A percentile compares a stretch with the other conserved stretches of the same genome.
phyloP scores from a whole-genome alignment of 2,797 vertebrate species.

The Centropyge bicolor region DNA sequence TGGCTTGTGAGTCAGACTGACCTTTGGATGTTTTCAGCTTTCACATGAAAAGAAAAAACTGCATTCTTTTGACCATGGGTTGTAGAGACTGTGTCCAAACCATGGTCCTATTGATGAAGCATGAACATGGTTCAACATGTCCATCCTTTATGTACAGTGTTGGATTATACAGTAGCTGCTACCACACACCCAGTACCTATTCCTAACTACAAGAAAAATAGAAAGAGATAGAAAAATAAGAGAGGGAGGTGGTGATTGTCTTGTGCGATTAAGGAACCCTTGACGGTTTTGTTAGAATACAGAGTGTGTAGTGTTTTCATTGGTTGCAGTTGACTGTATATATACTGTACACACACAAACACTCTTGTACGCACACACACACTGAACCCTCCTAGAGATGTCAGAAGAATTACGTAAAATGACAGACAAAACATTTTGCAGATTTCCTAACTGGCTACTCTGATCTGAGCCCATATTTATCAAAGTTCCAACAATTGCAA shows the following conservation, averaged over 20 bases:
- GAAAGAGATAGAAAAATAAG: slow-evolving; percentile 19
- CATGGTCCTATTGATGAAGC: too few relatives aligned
- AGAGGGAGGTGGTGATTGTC: slow-evolving; percentile 74
- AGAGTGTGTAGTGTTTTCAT: slow-evolving; percentile 28
- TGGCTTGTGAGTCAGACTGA: slow-evolving; percentile 55
- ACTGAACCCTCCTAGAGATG: slow-evolving; percentile 1
- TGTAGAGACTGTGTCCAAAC: slow-evolving; percentile 6
- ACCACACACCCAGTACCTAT: not conserved
- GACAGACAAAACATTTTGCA: not conserved
- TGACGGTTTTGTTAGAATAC: slow-evolving; percentile 20
- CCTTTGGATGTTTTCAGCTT: slow-evolving; percentile 1
- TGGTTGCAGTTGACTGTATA: slow-evolving; percentile 40
- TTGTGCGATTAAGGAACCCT: slow-evolving; percentile 58
- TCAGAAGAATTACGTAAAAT: not conserved
- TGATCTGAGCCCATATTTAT: slow-evolving; percentile 39
- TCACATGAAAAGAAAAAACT: slow-evolving; percentile 2
- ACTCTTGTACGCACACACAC: slow-evolving; percentile 18
- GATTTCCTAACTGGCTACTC: slow-evolving; percentile 28
- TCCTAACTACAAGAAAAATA: not conserved
- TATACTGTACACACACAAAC: slow-evolving; percentile 4
- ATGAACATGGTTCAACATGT: not conserved
- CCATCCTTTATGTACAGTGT: not conserved
- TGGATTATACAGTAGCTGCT: not conserved
- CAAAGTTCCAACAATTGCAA: slow-evolving; percentile 9
- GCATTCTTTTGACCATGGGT: not conserved